These are phyloP conservation scores for Hydrozoanthus tunicans DNA, from an alignment of 64 coral and sea anemone species.

Conservation along the genomic window DNA sequence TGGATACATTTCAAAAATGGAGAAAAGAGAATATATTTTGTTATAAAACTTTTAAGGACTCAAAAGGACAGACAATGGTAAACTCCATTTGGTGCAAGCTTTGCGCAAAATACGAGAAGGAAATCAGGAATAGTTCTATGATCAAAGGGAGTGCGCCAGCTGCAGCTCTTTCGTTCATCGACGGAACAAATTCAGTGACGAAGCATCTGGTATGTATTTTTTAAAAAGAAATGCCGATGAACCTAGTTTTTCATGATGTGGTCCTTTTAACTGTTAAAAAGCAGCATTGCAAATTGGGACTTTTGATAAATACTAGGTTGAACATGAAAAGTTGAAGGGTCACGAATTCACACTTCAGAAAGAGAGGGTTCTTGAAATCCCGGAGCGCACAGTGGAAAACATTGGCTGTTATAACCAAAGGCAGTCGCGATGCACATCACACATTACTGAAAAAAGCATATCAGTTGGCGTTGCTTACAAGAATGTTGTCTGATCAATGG, in stretches of 20 bases:
- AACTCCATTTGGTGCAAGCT: constrained; percentile 45
- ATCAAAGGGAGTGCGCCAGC: constrained; percentile 8
- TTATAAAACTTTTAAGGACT: constrained; percentile 47
- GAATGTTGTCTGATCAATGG: constrained; percentile 41
- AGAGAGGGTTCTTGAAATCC: background rate
- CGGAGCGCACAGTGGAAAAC: constrained; percentile 29
- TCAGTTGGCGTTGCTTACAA: background rate
- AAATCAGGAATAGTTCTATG: constrained; percentile 25
- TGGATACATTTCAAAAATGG: constrained; percentile 35
- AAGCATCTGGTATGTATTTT: background rate
- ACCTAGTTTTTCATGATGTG: background rate
- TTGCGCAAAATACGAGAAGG: constrained; percentile 10
- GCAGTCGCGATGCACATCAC: background rate
- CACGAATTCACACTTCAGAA: constrained; percentile 34
- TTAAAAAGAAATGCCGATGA: background rate
- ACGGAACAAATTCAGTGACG: constrained; percentile 20
- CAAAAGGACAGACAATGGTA: constrained; percentile 47
- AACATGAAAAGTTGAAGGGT: constrained; percentile 42
- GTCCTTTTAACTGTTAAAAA: constrained; percentile 1
- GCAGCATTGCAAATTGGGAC: background rate
- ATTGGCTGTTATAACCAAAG: background rate
- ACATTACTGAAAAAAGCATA: background rate
- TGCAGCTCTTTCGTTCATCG: background rate
- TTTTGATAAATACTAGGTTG: constrained; percentile 10
- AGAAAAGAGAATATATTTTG: constrained; percentile 29